Evolutionary conservation across 2,888 invertebrate genomes (phyloP).

Genomic region (Plebejus anna): DNA sequence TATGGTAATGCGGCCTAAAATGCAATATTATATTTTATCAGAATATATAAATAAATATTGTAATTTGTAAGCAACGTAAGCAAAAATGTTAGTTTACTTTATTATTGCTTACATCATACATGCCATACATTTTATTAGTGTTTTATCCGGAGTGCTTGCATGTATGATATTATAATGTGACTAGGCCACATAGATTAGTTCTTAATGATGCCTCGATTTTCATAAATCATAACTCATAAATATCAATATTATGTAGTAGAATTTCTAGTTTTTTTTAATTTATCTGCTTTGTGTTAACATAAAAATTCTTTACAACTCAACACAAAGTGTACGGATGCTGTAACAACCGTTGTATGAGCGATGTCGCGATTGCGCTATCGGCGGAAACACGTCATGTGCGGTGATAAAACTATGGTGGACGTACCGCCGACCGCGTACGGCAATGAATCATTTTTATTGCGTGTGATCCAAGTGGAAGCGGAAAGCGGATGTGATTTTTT

Average conservation of each 20-base stretch:
- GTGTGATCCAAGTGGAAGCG: neutral
- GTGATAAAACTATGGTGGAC: constrained; percentile 17
- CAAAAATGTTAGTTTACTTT: neutral
- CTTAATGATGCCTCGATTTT: too few relatives aligned
- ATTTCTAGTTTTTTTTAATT: neutral
- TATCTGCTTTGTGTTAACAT: neutral
- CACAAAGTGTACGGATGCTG: neutral
- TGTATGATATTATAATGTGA: too few relatives aligned
- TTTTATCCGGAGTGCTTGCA: too few relatives aligned
- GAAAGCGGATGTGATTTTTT: neutral
- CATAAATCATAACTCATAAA: too few relatives aligned
- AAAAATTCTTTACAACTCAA: neutral
- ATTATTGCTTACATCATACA: neutral
- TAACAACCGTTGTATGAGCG: neutral
- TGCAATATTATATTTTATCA: constrained; percentile 8
- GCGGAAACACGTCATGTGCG: constrained; percentile 26
- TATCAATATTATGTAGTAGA: too few relatives aligned
- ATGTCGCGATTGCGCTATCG: constrained; percentile 13
- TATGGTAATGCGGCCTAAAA: constrained; percentile 7
- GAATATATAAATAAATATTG: neutral
- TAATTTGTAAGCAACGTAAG: too few relatives aligned
- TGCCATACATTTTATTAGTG: too few relatives aligned
- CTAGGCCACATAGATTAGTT: too few relatives aligned
- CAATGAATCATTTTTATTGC: constrained; percentile 21
- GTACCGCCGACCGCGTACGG: neutral